Evolutionary conservation across 2,797 vertebrate species (phyloP).

Genomic region (Chiloscyllium punctatum): DNA sequence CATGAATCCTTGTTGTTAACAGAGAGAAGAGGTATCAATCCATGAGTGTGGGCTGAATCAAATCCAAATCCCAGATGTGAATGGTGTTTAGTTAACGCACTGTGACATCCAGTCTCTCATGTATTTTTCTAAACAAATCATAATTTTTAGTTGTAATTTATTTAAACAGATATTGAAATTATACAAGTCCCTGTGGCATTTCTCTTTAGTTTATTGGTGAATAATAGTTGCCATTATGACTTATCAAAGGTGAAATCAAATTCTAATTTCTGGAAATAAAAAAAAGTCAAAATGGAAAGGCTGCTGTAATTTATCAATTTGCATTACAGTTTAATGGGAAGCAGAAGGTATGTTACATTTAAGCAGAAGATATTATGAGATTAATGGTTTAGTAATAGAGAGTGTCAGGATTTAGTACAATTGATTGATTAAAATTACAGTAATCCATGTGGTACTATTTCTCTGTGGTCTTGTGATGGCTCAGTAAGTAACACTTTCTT

Average conservation of each 20-base stretch:
- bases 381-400: not conserved
- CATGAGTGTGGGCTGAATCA: not conserved
- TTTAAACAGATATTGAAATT: conserved; percentile 24
- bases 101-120: not conserved
- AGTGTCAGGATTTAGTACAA: not conserved
- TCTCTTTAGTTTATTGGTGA: not conserved
- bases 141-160: not conserved
- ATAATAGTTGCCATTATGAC: not conserved
- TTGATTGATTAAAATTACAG: not conserved
- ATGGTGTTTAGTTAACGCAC: not conserved
- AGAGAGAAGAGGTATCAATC: not conserved
- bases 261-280: conserved; percentile 1
- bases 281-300: not conserved
- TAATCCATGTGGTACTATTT: not conserved
- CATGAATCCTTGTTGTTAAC: not conserved
- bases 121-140: not conserved
- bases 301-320: not conserved
- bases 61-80: not conserved
- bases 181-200: not conserved
- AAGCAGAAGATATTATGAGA: not conserved
- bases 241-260: conserved; percentile 8
- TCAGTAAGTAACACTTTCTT: not conserved
- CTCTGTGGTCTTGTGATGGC: not conserved
- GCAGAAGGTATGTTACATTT: not conserved
- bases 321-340: not conserved